These are phyloP conservation scores for Dasysyrphus albostriatus DNA, from an alignment of 2,888 invertebrate genomes.

Conservation along the genomic window DNA sequence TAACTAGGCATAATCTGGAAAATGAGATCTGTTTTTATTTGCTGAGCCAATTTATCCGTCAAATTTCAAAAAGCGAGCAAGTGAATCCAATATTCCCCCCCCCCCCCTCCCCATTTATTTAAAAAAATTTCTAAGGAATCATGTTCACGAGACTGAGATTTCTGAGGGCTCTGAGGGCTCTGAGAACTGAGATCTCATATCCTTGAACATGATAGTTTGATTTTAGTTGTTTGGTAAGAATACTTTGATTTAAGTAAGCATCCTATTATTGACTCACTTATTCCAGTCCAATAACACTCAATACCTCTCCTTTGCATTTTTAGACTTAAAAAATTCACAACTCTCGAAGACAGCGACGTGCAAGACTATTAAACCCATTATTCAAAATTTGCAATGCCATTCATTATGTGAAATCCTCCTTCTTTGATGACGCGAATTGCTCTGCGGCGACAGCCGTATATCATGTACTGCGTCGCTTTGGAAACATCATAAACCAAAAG, in stretches of 20 bases:
- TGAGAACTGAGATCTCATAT: too few relatives aligned
- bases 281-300: neutral
- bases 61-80: too few relatives aligned
- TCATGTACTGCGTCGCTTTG: constrained; percentile 47
- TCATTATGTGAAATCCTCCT: constrained; percentile 41
- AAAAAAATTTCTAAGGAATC: too few relatives aligned
- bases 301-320: neutral
- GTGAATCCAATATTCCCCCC: too few relatives aligned
- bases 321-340: neutral
- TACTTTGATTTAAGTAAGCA: neutral
- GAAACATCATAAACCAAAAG: constrained; percentile 70
- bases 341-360: neutral
- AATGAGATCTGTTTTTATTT: too few relatives aligned
- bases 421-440: constrained; percentile 61
- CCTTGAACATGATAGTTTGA: too few relatives aligned
- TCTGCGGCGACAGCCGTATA: constrained; percentile 64
- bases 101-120: too few relatives aligned
- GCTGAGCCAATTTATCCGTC: too few relatives aligned
- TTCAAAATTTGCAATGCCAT: constrained; percentile 47
- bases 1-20: too few relatives aligned
- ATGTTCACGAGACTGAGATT: too few relatives aligned
- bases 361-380: constrained; percentile 70
- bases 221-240: too few relatives aligned
- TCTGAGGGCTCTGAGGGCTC: too few relatives aligned
- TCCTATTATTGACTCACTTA: neutral